A percentile compares a stretch with the other conserved stretches of the same genome.
phyloP scores from a whole-genome alignment of 2,888 invertebrate species.

The Colletes collaris region DNA sequence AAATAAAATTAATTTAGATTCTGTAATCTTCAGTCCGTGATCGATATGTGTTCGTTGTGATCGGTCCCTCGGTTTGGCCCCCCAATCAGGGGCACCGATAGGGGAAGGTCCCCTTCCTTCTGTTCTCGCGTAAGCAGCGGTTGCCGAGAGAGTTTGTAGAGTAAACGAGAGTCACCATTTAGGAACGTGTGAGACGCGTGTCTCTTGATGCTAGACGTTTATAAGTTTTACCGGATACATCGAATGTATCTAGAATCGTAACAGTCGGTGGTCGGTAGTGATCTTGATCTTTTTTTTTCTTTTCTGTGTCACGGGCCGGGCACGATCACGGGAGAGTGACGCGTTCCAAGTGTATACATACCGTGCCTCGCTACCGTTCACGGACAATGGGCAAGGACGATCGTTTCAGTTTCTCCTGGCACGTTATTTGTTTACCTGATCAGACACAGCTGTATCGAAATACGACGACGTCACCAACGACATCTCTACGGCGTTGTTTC shows the following conservation, averaged over 20 bases:
- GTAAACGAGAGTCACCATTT: conserved; percentile 68
- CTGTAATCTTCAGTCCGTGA: no score
- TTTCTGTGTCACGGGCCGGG: conserved; percentile 63
- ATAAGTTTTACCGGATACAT: neutral
- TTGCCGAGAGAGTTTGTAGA: conserved; percentile 63
- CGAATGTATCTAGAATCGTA: conserved; percentile 28
- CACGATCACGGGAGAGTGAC: conserved; percentile 40
- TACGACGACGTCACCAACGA: neutral
- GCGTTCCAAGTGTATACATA: conserved; percentile 19
- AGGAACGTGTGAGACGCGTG: conserved; percentile 59
- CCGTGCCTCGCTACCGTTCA: conserved; percentile 31
- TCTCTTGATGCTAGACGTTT: conserved; percentile 11
- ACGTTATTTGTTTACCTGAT: conserved; percentile 54
- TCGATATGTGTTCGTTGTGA: neutral
- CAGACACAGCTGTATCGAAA: conserved; percentile 12
- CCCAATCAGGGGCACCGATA: conserved; percentile 54
- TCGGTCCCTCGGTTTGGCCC: conserved; percentile 34
- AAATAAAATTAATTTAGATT: no score
- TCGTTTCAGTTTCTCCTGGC: conserved; percentile 41
- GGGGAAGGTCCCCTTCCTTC: conserved; percentile 62
- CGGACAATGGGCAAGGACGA: conserved; percentile 63
- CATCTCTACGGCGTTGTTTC: neutral
- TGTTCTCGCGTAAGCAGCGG: conserved; percentile 62
- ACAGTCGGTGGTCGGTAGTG: conserved; percentile 32
- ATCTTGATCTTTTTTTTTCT: conserved; percentile 51